Evolutionary conservation across 2,888 invertebrate genomes (phyloP).

Genomic region (Congeria kusceri): DNA sequence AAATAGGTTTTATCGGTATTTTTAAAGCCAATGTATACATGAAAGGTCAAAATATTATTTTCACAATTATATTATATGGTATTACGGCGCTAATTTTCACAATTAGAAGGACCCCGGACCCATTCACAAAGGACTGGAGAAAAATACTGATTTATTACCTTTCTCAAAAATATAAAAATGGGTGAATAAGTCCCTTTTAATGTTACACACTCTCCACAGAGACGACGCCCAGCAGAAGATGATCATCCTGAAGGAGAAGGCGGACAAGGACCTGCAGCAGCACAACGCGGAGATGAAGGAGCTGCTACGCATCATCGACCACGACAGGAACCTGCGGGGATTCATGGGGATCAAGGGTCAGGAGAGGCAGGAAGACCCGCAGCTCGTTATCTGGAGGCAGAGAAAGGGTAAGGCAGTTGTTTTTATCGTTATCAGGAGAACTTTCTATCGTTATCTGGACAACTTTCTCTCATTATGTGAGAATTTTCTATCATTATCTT

Average conservation of each 20-base stretch:
- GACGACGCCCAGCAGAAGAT: constrained; percentile 89
- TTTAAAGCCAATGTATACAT: no score
- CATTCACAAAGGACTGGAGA: no score
- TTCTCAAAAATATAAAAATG: no score
- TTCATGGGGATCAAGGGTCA: constrained; percentile 93
- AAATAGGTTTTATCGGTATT: no score
- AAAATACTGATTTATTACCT: no score
- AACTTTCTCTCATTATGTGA: constrained; percentile 76
- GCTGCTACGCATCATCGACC: constrained; percentile 93
- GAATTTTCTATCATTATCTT: constrained; percentile 76
- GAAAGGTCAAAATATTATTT: no score
- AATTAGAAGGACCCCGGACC: no score
- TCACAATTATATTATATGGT: no score
- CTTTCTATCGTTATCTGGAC: constrained; percentile 79
- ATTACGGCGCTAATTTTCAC: no score
- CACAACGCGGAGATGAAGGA: constrained; percentile 94
- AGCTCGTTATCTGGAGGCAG: constrained; percentile 84
- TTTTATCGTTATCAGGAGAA: no score
- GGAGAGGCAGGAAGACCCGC: constrained; percentile 87
- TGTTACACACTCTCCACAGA: constrained; percentile 61
- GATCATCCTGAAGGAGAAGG: constrained; percentile 89
- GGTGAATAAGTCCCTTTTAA: no score
- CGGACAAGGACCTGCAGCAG: constrained; percentile 90
- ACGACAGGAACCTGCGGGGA: constrained; percentile 93
- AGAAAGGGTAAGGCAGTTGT: constrained; percentile 77